A percentile compares a stretch with the other conserved stretches of the same genome.
Conservation (phyloP, 2,113 vertebrate genomes). For the Lepus timidus region DNA sequence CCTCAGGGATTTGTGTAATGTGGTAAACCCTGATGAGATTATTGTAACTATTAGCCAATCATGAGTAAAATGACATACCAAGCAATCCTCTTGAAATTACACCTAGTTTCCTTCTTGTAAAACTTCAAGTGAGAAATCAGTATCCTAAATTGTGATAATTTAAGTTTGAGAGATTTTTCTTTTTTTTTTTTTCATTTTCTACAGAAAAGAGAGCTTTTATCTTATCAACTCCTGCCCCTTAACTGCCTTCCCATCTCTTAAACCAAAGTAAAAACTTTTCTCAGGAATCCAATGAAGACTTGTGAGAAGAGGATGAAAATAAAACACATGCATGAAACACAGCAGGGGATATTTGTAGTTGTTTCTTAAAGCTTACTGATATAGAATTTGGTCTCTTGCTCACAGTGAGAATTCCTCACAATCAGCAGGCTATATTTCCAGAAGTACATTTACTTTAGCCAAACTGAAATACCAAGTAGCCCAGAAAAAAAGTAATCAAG, state of each 20-base stretch:
- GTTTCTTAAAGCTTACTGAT: neutral
- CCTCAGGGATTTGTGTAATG: neutral
- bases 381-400: neutral
- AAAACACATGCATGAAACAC: neutral
- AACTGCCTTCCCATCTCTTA: slow-evolving; percentile 23
- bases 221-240: neutral
- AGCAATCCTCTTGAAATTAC: neutral
- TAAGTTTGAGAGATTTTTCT: neutral
- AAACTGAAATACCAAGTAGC: neutral
- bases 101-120: neutral
- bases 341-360: neutral
- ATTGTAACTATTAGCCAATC: neutral
- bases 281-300: neutral
- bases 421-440: neutral
- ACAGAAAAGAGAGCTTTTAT: neutral
- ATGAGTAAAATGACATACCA: neutral
- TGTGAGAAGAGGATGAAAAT: neutral
- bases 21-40: neutral
- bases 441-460: neutral
- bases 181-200: no score
- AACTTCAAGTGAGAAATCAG: slow-evolving; percentile 20
- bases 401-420: neutral
- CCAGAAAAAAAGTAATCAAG: neutral
- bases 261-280: neutral
- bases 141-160: neutral